A percentile compares a stretch with the other conserved stretches of the same genome.
Evolutionary conservation across 2,797 vertebrate genomes (phyloP).

Genomic region (Caiman crocodilus): DNA sequence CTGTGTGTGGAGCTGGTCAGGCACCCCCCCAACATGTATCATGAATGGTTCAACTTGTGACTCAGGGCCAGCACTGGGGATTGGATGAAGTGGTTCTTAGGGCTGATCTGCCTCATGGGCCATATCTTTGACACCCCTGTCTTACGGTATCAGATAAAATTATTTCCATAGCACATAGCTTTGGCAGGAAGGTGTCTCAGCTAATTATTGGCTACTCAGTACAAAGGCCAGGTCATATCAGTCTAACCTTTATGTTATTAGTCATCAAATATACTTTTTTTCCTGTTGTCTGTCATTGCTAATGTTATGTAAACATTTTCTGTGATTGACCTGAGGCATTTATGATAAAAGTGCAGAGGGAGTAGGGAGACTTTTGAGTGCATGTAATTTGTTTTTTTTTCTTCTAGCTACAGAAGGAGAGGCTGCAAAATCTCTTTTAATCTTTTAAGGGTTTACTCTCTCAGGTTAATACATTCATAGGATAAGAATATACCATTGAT

Average conservation of each 20-base stretch:
- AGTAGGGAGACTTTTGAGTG: neutral
- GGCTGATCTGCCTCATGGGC: too few relatives aligned
- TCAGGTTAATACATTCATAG: constrained; percentile 3
- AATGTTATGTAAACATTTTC: neutral
- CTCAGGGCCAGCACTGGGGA: too few relatives aligned
- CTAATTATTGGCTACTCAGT: neutral
- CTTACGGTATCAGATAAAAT: too few relatives aligned
- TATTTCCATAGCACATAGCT: neutral
- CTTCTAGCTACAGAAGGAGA: constrained; percentile 32
- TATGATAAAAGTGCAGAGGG: neutral
- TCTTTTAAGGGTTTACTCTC: constrained; percentile 22
- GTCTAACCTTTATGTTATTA: neutral
- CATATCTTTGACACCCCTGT: too few relatives aligned
- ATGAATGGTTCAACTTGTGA: too few relatives aligned
- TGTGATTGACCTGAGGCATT: neutral
- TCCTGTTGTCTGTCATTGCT: neutral
- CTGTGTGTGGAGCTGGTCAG: too few relatives aligned
- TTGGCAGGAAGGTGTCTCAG: neutral
- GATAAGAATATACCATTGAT: neutral
- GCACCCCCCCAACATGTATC: too few relatives aligned
- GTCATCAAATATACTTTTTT: neutral
- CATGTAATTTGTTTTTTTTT: constrained; percentile 7
- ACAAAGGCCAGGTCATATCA: neutral
- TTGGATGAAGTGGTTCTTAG: too few relatives aligned
- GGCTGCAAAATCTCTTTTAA: too few relatives aligned